Conservation (phyloP, 2,888 invertebrate genomes). For the Poecilobothrus nobilitatus region DNA sequence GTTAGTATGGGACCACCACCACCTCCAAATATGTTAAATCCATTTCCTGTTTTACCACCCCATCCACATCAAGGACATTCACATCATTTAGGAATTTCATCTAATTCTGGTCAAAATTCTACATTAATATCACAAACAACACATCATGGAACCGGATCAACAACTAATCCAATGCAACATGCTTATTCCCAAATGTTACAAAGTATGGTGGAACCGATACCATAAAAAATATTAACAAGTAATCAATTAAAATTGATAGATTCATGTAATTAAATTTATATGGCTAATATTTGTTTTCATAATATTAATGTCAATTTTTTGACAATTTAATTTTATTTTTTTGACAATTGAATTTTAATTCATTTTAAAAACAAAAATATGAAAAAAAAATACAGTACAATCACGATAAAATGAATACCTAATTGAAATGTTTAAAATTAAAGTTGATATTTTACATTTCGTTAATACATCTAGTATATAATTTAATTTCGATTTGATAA, state of each 20-base stretch:
- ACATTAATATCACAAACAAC: neutral
- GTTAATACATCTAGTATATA: too few relatives aligned
- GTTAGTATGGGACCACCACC: slow-evolving; percentile 1
- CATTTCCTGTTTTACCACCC: neutral
- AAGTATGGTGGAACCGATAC: neutral
- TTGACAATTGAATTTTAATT: too few relatives aligned
- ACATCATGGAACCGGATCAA: neutral
- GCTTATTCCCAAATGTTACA: slow-evolving; percentile 1
- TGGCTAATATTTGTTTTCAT: too few relatives aligned
- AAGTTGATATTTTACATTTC: too few relatives aligned
- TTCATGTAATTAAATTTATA: neutral
- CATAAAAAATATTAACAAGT: neutral
- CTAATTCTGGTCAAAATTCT: slow-evolving; percentile 12
- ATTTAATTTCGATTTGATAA: too few relatives aligned
- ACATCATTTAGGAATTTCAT: slow-evolving; percentile 31
- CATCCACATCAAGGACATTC: slow-evolving; percentile 29
- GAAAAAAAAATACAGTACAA: too few relatives aligned
- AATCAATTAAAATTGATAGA: neutral
- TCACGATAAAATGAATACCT: too few relatives aligned
- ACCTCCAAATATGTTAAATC: neutral
- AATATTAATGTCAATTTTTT: too few relatives aligned
- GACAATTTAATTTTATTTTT: too few relatives aligned
- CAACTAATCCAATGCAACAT: neutral
- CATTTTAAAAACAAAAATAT: too few relatives aligned
- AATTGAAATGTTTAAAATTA: too few relatives aligned